Percentiles rank a stretch among this genome's conserved stretches.
Conservation (phyloP, 2,797 vertebrate species). For the Rhinatrema bivittatum region DNA sequence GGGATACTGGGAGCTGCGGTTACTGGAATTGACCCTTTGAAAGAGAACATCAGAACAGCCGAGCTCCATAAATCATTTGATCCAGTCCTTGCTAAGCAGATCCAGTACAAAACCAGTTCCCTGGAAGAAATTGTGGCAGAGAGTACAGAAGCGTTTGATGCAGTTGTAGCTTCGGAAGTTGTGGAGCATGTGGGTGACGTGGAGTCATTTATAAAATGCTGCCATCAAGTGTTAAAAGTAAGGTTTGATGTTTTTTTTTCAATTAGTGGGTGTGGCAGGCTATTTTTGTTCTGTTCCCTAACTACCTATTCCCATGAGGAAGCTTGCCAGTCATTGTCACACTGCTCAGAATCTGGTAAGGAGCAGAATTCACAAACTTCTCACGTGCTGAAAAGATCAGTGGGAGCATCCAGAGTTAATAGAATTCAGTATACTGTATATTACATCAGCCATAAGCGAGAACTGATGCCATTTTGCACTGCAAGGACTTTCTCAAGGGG, state of each 20-base stretch:
- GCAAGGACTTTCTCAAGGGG: too few species aligned
- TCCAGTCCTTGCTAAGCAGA: conserved; percentile 61
- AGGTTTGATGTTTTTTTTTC: conserved; percentile 30
- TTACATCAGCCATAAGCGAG: too few species aligned
- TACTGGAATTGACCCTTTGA: conserved; percentile 85
- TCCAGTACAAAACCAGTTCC: conserved; percentile 73
- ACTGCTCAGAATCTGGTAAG: too few species aligned
- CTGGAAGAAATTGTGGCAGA: conserved; percentile 76
- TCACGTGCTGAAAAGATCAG: too few species aligned
- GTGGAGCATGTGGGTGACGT: conserved; percentile 87
- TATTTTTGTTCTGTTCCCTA: too few species aligned
- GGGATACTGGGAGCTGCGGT: conserved; percentile 85
- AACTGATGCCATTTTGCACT: too few species aligned
- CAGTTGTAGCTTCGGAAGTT: conserved; percentile 88
- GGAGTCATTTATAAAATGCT: conserved; percentile 79
- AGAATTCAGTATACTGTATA: too few species aligned
- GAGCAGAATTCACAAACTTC: too few species aligned
- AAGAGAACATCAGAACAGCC: conserved; percentile 80
- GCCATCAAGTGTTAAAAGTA: conserved; percentile 81
- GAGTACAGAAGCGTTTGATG: conserved; percentile 65
- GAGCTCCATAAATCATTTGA: conserved; percentile 77
- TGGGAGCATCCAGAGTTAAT: too few species aligned
- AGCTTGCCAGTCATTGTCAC: too few species aligned
- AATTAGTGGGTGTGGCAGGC: too few species aligned
- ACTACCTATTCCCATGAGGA: too few species aligned